phyloP scores from a whole-genome alignment of 2,888 invertebrate genomes.

The Hydroisotoma schaefferi region DNA sequence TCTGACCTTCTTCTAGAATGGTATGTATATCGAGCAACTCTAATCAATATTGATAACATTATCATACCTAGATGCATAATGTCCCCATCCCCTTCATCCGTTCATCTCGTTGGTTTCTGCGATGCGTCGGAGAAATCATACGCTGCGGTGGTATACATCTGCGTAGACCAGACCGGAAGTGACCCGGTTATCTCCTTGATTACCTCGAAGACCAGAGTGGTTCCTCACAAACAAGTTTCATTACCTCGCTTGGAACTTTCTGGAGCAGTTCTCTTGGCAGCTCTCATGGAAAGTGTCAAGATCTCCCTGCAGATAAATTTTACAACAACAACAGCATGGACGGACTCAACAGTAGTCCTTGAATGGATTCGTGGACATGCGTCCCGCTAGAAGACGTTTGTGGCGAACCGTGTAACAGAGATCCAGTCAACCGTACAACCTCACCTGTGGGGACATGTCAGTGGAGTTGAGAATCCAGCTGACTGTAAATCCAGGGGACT shows the following conservation, averaged over 20 bases:
- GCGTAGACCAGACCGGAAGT: conserved; percentile 9
- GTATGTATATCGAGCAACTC: too few species aligned
- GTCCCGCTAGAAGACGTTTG: conserved; percentile 46
- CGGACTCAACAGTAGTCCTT: conserved; percentile 49
- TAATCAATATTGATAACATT: too few species aligned
- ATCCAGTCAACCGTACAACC: conserved; percentile 34
- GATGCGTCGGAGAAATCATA: conserved; percentile 46
- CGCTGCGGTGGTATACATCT: conserved; percentile 44
- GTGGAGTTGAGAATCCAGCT: conserved; percentile 49
- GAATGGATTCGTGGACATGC: conserved; percentile 45
- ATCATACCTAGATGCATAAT: too few species aligned
- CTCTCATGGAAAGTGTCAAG: conserved; percentile 25
- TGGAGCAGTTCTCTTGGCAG: conserved; percentile 48
- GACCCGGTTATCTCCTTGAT: conserved; percentile 16
- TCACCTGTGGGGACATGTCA: conserved; percentile 47
- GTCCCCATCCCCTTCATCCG: too few species aligned
- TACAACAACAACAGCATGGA: conserved; percentile 44
- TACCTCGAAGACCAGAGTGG: conserved; percentile 44
- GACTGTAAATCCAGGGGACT: conserved; percentile 41
- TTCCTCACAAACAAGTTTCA: conserved; percentile 44
- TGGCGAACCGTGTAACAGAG: conserved; percentile 44
- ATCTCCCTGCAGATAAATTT: not conserved
- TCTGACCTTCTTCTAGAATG: conserved; percentile 10
- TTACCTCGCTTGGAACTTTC: conserved; percentile 49
- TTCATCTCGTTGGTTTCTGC: conserved; percentile 48